Evolutionary conservation across 1,140 invertebrate genomes (phyloP).

Genomic region (Temnothorax longispinosus): DNA sequence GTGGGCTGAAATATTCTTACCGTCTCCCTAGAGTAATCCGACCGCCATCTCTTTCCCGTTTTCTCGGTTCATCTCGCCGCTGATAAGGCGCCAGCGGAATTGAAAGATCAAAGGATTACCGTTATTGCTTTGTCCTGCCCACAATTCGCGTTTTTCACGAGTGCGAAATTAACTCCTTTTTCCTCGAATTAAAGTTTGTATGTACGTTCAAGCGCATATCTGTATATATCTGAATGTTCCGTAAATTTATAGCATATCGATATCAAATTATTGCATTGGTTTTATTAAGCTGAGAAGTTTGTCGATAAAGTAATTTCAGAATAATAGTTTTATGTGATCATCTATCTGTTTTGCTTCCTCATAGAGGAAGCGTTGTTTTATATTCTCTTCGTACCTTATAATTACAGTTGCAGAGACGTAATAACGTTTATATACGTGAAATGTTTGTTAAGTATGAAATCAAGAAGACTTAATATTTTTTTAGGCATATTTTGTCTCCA

Average conservation of each 20-base stretch:
- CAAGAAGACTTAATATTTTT: neutral
- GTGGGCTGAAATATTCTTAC: conserved; percentile 48
- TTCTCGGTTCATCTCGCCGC: conserved; percentile 25
- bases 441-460: neutral
- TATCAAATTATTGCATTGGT: neutral
- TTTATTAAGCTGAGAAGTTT: neutral
- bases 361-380: neutral
- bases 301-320: neutral
- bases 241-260: neutral
- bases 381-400: neutral
- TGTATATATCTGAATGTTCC: neutral
- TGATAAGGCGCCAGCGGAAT: conserved; percentile 69
- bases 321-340: neutral
- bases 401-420: neutral
- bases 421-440: neutral
- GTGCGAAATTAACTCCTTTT: conserved; percentile 17
- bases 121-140: conserved; percentile 43
- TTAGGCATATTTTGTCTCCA: neutral
- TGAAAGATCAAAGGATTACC: conserved; percentile 80
- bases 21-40: conserved; percentile 40
- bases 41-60: conserved; percentile 48
- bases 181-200: conserved; percentile 22
- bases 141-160: conserved; percentile 67
- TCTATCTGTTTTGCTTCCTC: no score
- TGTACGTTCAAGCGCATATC: neutral